Evolutionary conservation across 2,113 vertebrate genomes (phyloP).

Genomic region (Cariama cristata): DNA sequence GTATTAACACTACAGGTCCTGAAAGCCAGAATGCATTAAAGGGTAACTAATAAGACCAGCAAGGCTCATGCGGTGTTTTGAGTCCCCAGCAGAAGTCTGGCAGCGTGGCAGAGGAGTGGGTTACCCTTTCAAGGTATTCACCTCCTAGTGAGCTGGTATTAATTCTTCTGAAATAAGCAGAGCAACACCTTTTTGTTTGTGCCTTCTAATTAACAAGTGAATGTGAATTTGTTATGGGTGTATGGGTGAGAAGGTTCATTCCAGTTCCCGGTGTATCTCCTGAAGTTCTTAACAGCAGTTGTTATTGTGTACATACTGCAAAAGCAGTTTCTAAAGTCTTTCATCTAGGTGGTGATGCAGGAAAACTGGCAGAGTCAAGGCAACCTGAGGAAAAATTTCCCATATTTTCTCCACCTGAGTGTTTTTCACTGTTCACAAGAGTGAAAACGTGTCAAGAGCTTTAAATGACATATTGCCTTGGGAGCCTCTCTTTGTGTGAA

Average conservation of each 20-base stretch:
- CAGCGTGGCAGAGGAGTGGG: background rate
- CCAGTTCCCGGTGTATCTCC: background rate
- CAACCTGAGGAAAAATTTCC: background rate
- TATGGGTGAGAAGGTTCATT: background rate
- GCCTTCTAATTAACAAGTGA: background rate
- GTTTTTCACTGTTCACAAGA: background rate
- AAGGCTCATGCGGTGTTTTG: background rate
- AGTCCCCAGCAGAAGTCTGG: background rate
- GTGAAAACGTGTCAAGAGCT: background rate
- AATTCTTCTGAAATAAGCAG: background rate
- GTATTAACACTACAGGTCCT: background rate
- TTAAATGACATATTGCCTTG: background rate
- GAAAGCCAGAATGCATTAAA: background rate
- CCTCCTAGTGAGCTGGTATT: background rate
- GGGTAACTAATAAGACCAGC: background rate
- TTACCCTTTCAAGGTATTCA: accelerated
- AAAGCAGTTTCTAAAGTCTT: background rate
- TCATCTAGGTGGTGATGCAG: background rate
- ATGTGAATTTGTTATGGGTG: background rate
- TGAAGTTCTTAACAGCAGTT: background rate
- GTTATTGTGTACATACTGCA: background rate
- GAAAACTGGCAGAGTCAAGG: background rate
- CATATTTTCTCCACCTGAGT: background rate
- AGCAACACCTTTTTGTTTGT: background rate
- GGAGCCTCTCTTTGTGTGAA: background rate